Conservation (phyloP, 2,888 invertebrate genomes). For the Callosobruchus maculatus region DNA sequence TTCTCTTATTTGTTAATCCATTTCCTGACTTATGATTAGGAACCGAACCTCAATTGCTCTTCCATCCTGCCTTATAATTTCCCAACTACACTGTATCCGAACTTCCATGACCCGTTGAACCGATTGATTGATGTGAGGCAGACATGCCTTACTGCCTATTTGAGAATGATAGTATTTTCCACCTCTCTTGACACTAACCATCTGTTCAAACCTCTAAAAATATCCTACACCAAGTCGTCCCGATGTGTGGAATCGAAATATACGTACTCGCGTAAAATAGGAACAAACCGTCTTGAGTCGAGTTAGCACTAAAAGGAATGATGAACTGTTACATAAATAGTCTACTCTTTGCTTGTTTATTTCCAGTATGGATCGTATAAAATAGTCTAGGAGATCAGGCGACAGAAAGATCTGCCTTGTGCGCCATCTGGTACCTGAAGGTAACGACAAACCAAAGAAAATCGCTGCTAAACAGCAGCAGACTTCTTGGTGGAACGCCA, state of each 20-base stretch:
- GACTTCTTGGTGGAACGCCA: too few species aligned
- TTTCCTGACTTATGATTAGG: too few species aligned
- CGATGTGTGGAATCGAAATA: neutral
- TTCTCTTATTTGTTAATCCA: too few species aligned
- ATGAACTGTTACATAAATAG: neutral
- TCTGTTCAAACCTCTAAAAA: neutral
- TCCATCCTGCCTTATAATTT: too few species aligned
- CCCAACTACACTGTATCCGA: too few species aligned
- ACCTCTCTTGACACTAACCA: neutral
- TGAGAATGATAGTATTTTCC: neutral
- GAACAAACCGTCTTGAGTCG: neutral
- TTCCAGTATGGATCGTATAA: neutral
- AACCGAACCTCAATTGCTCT: too few species aligned
- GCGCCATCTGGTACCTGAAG: too few species aligned
- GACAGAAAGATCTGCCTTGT: too few species aligned
- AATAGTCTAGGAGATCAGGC: neutral
- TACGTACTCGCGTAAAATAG: neutral
- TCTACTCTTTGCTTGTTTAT: neutral
- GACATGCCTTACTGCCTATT: neutral
- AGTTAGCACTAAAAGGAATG: neutral
- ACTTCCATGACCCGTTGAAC: neutral
- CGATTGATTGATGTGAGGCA: neutral
- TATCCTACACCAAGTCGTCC: neutral
- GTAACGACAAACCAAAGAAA: too few species aligned
- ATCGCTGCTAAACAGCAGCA: too few species aligned